Conservation (phyloP, 2,888 invertebrate species). For the Limnephilus lunatus region DNA sequence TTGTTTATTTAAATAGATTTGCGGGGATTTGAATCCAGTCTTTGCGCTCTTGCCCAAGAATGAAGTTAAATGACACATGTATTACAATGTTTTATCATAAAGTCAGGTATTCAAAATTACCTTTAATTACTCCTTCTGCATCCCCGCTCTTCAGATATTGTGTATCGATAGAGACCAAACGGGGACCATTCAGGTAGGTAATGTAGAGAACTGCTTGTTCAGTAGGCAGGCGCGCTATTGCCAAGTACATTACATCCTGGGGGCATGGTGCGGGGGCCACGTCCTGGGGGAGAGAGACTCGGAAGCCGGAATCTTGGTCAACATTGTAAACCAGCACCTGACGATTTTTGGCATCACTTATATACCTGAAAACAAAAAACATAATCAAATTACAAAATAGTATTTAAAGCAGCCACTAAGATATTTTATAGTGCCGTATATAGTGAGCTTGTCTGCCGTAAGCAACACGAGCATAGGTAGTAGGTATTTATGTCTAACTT, state of each 20-base stretch:
- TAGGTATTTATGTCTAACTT: slow-evolving; percentile 68
- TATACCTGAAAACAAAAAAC: slow-evolving; percentile 72
- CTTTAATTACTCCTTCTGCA: slow-evolving; percentile 75
- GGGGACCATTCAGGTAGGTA: slow-evolving; percentile 80
- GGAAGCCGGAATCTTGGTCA: slow-evolving; percentile 79
- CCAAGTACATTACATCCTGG: slow-evolving; percentile 82
- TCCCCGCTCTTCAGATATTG: slow-evolving; percentile 79
- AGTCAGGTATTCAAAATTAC: slow-evolving; percentile 67
- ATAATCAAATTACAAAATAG: neutral
- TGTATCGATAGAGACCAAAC: slow-evolving; percentile 81
- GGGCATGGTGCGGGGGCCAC: slow-evolving; percentile 75
- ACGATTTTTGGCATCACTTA: slow-evolving; percentile 84
- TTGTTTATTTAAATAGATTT: too few species aligned
- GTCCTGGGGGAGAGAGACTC: slow-evolving; percentile 80
- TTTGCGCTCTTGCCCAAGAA: too few species aligned
- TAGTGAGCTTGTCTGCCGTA: too few species aligned
- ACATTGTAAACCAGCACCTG: slow-evolving; percentile 84
- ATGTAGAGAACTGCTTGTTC: slow-evolving; percentile 79
- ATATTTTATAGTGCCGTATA: too few species aligned
- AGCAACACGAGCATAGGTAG: too few species aligned
- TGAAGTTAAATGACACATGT: neutral
- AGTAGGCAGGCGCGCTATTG: slow-evolving; percentile 78
- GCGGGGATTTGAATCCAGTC: too few species aligned
- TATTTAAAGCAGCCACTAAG: neutral
- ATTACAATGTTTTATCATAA: neutral